These are phyloP conservation scores for Poeciliopsis infans DNA, from an alignment of 2,797 vertebrate species.

Conservation along the genomic window DNA sequence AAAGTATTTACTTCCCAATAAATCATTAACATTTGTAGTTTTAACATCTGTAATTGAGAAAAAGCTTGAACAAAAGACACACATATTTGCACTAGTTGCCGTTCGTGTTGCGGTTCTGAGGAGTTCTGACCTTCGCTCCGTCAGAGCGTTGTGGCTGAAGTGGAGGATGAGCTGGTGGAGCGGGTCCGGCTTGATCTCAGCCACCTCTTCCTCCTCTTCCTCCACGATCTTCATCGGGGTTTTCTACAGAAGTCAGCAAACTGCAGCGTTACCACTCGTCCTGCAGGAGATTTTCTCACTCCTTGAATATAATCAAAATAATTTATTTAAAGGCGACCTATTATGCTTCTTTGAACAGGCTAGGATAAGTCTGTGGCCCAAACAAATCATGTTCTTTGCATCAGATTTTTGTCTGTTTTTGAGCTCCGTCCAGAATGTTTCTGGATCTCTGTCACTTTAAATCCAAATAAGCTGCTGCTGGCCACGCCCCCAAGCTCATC, in stretches of 20 bases:
- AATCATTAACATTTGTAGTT: not conserved
- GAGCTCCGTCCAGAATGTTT: too few species aligned
- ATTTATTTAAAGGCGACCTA: not conserved
- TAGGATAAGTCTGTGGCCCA: too few species aligned
- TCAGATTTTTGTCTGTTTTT: too few species aligned
- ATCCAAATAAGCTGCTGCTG: too few species aligned
- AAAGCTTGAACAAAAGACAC: not conserved
- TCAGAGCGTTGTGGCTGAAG: constrained; percentile 96
- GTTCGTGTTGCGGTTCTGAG: not conserved
- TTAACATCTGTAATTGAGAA: not conserved
- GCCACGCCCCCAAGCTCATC: too few species aligned
- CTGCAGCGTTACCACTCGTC: not conserved
- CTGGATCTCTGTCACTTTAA: not conserved
- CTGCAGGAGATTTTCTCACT: not conserved
- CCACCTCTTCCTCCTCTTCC: constrained; percentile 93
- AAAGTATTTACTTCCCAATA: not conserved
- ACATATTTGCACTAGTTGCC: too few species aligned
- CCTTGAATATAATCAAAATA: constrained; percentile 11
- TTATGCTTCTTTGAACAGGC: too few species aligned
- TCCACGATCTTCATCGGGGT: constrained; percentile 88
- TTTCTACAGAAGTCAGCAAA: constrained; percentile 82
- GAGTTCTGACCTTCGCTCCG: constrained; percentile 86
- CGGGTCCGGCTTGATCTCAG: constrained; percentile 90
- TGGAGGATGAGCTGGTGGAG: constrained; percentile 98
- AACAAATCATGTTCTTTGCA: too few species aligned